phyloP scores from a whole-genome alignment of 2,888 invertebrate genomes.

The Caenorhabditis plicata region DNA sequence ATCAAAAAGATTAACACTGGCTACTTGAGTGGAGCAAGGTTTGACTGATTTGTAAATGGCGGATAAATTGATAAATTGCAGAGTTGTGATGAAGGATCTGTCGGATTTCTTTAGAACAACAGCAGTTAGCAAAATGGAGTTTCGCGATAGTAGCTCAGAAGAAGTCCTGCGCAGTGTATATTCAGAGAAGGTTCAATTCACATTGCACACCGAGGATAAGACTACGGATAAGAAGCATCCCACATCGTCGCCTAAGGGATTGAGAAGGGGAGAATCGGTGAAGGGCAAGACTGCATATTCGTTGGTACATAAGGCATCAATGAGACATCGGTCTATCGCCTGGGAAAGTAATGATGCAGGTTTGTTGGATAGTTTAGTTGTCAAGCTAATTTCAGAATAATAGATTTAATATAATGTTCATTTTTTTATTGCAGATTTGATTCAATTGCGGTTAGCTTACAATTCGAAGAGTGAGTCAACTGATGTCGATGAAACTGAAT shows the following conservation, averaged over 20 bases:
- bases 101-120: slow-evolving; percentile 95
- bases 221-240: slow-evolving; percentile 7
- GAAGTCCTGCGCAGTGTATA: slow-evolving; percentile 29
- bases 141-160: slow-evolving; percentile 48
- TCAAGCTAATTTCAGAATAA: neutral
- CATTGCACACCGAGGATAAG: slow-evolving; percentile 33
- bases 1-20: slow-evolving; percentile 97
- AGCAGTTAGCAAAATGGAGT: slow-evolving; percentile 89
- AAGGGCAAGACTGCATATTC: slow-evolving; percentile 54
- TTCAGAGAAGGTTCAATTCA: slow-evolving; percentile 35
- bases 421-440: slow-evolving; percentile 39
- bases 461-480: slow-evolving; percentile 9
- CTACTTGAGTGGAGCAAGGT: slow-evolving; percentile 93
- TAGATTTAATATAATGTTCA: neutral
- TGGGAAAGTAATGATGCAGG: slow-evolving; percentile 61
- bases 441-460: slow-evolving; percentile 48
- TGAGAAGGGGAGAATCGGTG: slow-evolving; percentile 56
- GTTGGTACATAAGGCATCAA: slow-evolving; percentile 57
- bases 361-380: slow-evolving; percentile 34
- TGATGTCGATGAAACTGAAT: slow-evolving; percentile 13
- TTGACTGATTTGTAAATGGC: slow-evolving; percentile 7
- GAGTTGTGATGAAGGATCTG: slow-evolving; percentile 87
- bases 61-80: slow-evolving; percentile 18
- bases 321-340: slow-evolving; percentile 63
- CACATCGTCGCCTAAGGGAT: slow-evolving; percentile 13